Percentiles rank a stretch among this genome's conserved stretches.
Conservation (phyloP, 2,797 vertebrate species). For the Toxotes lorentzi region DNA sequence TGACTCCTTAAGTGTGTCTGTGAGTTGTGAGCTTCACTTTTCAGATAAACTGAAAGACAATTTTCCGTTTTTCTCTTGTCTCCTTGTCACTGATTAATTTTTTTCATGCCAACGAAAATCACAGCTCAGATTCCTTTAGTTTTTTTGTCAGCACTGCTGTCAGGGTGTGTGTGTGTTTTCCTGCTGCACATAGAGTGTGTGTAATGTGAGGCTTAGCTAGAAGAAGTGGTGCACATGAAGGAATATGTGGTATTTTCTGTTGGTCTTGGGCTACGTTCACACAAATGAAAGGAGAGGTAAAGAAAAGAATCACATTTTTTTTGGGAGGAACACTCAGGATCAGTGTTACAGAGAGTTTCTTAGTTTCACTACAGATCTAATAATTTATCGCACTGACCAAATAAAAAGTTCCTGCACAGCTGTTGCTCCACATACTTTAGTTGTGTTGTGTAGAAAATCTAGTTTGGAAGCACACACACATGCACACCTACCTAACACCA, state of each 20-base stretch:
- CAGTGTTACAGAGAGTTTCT: no score
- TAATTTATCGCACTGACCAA: background rate
- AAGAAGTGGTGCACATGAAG: constrained; percentile 67
- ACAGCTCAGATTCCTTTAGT: background rate
- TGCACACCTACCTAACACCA: background rate
- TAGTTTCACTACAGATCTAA: background rate
- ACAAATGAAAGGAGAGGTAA: constrained; percentile 7
- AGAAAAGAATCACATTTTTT: constrained; percentile 3
- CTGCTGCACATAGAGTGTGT: constrained; percentile 47
- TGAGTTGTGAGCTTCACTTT: no score
- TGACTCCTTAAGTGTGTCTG: no score
- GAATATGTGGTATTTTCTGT: constrained; percentile 58
- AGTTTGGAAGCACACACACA: background rate
- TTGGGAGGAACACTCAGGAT: background rate
- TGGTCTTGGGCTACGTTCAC: constrained; percentile 33
- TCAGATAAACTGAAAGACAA: no score
- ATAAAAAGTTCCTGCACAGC: background rate
- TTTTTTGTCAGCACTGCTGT: background rate
- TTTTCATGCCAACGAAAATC: background rate
- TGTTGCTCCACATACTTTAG: background rate
- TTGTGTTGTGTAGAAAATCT: no score
- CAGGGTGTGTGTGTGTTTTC: constrained; percentile 40
- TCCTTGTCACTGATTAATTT: background rate
- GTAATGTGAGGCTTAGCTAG: constrained; percentile 54
- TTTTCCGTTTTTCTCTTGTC: no score